A percentile compares a stretch with the other conserved stretches of the same genome.
These are phyloP conservation scores for Mamestra brassicae DNA, from an alignment of 2,888 invertebrate species.

Conservation along the genomic window DNA sequence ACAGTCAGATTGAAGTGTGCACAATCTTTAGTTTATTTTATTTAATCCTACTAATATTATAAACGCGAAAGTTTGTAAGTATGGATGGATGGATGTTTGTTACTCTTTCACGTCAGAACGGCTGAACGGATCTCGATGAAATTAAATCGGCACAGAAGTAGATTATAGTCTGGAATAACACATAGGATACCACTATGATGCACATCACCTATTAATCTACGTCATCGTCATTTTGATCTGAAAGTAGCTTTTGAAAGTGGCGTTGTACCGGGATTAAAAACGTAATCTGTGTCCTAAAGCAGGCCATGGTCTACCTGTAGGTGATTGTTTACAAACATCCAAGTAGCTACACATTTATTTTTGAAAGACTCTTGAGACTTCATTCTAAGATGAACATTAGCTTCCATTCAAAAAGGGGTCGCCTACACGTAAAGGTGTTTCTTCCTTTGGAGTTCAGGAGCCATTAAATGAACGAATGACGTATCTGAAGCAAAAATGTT, in stretches of 20 bases:
- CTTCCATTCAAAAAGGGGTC: conserved; percentile 3
- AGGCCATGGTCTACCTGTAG: neutral
- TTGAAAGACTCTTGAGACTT: neutral
- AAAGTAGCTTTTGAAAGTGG: neutral
- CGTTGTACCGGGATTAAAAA: no score
- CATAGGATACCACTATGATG: neutral
- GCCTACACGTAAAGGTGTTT: conserved; percentile 9
- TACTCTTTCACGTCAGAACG: no score
- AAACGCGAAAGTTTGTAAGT: no score
- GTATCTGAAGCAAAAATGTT: conserved; percentile 14
- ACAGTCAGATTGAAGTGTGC: conserved; percentile 29
- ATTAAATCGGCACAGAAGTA: no score
- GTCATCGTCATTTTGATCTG: neutral
- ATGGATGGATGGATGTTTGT: no score
- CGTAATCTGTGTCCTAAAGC: no score
- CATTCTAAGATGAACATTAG: conserved; percentile 1
- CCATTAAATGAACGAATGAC: conserved; percentile 12
- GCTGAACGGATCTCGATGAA: no score
- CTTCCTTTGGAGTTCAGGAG: conserved; percentile 1
- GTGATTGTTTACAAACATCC: neutral
- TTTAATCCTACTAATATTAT: no score
- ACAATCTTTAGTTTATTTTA: conserved; percentile 42
- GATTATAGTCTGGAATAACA: no score
- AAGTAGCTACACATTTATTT: neutral
- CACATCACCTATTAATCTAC: neutral